These are phyloP conservation scores for Podarcis raffonei DNA, from an alignment of 2,113 vertebrate species.

Conservation along the genomic window DNA sequence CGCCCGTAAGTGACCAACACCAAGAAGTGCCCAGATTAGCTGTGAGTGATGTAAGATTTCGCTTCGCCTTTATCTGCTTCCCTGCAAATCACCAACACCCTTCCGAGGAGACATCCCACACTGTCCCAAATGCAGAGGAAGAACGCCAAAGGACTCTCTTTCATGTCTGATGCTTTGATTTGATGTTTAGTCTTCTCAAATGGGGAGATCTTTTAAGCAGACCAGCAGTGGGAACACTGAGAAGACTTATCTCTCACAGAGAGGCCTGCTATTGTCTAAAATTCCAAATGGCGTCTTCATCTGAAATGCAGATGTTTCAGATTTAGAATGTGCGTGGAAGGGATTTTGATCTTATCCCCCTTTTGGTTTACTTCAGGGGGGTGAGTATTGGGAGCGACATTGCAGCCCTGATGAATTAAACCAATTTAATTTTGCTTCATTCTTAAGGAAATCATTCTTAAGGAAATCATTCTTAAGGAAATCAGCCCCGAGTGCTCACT, in stretches of 20 bases:
- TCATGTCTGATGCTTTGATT: conserved; percentile 35
- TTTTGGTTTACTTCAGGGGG: neutral
- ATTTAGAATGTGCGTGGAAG: rapidly evolving
- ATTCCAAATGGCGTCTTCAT: conserved; percentile 27
- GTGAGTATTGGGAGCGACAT: no score
- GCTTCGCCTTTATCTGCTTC: conserved; percentile 36
- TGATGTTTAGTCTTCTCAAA: conserved; percentile 55
- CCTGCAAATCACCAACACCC: conserved; percentile 44
- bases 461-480: no score
- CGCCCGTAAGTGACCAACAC: conserved; percentile 40
- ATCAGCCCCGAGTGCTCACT: no score
- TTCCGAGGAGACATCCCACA: conserved; percentile 38
- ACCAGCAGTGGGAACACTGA: conserved; percentile 43
- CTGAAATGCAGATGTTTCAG: conserved; percentile 24
- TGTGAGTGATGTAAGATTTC: neutral
- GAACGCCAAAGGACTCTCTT: conserved; percentile 55
- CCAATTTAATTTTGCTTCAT: neutral
- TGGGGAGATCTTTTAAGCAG: conserved; percentile 58
- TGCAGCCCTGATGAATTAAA: neutral
- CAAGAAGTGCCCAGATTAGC: no score
- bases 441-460: no score
- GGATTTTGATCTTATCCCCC: no score
- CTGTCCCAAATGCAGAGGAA: conserved; percentile 28
- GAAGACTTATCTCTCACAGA: conserved; percentile 36
- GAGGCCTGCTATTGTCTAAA: conserved; percentile 40